Conservation (phyloP, 2,888 invertebrate genomes). For the Harmothoe impar region DNA sequence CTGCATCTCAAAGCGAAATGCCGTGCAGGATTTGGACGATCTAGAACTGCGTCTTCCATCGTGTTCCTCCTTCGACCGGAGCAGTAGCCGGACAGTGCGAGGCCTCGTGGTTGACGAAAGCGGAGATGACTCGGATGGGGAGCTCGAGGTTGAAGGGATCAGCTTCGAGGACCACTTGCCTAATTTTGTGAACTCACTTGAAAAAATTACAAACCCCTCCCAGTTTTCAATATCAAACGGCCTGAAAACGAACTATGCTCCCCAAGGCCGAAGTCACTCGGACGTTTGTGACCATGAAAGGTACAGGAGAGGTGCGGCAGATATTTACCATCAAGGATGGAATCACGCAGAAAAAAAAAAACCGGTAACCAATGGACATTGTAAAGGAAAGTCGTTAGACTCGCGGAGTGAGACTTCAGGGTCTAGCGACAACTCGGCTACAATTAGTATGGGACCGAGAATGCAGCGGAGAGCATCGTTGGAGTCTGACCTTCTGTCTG, state of each 20-base stretch:
- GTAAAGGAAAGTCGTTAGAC: not conserved
- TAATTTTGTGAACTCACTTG: constrained; percentile 17
- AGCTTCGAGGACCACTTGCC: constrained; percentile 63
- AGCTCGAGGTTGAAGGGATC: constrained; percentile 63
- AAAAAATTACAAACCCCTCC: constrained; percentile 9
- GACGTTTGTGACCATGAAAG: not conserved
- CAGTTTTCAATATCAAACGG: not conserved
- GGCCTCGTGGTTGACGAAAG: not conserved
- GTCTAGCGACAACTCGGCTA: not conserved
- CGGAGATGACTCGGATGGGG: constrained; percentile 53
- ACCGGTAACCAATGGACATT: not conserved
- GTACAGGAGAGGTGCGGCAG: not conserved
- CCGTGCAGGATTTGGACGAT: not conserved
- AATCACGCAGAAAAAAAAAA: not conserved
- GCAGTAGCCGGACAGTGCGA: not conserved
- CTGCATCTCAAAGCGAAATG: not conserved
- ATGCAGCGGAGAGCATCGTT: constrained; percentile 41
- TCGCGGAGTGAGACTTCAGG: not conserved
- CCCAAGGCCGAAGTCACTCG: not conserved
- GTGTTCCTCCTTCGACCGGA: not conserved
- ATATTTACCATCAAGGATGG: too few relatives aligned
- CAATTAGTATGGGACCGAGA: not conserved
- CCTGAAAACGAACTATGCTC: not conserved
- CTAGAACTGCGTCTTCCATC: not conserved
- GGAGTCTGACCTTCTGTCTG: constrained; percentile 45